Conservation (phyloP, 2,797 vertebrate species). For the Tarsius wallacei region DNA sequence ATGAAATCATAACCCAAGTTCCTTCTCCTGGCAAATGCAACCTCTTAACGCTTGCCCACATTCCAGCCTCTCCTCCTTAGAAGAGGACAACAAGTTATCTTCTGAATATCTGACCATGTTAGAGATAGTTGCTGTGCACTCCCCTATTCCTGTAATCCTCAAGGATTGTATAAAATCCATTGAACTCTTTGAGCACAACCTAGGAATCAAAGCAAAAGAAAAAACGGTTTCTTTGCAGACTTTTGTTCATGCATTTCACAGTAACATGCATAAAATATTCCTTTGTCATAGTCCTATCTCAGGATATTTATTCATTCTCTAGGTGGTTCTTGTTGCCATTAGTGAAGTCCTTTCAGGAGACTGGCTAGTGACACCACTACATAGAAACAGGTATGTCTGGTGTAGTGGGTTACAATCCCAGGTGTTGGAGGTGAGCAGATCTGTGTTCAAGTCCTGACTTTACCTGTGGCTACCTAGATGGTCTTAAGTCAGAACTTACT, state of each 20-base stretch:
- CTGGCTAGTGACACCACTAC: not conserved
- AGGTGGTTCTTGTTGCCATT: not conserved
- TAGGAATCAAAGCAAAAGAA: slow-evolving; percentile 14
- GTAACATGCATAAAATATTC: not conserved
- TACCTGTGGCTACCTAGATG: not conserved
- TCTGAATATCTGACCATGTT: not conserved
- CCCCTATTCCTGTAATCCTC: not conserved
- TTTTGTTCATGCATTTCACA: slow-evolving; percentile 14
- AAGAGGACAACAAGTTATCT: not conserved
- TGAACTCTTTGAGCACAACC: not conserved
- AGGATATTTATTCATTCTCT: slow-evolving; percentile 1
- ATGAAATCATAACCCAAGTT: slow-evolving; percentile 51
- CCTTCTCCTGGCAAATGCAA: not conserved
- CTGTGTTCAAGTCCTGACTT: not conserved
- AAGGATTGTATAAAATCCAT: not conserved
- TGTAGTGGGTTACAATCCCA: not conserved
- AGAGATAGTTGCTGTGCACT: not conserved
- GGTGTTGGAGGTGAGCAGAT: not conserved
- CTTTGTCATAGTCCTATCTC: not conserved
- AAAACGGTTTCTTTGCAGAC: not conserved
- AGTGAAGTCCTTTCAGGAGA: not conserved
- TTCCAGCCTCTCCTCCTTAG: not conserved
- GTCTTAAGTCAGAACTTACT: not conserved
- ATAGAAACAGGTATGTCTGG: not conserved
- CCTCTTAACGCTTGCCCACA: not conserved